Percentiles rank a stretch among this genome's conserved stretches.
Evolutionary conservation across 2,888 invertebrate genomes (phyloP).

Genomic region (Epinotia ramella): DNA sequence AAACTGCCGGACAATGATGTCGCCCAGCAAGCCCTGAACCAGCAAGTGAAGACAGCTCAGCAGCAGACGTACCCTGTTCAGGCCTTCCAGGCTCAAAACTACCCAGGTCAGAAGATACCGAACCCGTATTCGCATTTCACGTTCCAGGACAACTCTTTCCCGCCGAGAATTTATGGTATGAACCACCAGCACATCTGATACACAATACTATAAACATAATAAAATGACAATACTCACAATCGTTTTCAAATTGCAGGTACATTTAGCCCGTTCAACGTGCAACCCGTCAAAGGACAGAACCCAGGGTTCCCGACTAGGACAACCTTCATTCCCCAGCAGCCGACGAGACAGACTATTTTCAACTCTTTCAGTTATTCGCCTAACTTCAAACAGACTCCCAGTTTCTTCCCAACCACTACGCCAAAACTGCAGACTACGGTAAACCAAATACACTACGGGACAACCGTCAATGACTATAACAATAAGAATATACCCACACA

Average conservation of each 20-base stretch:
- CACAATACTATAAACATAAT: neutral
- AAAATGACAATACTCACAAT: neutral
- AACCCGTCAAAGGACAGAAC: constrained; percentile 82
- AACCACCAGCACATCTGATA: neutral
- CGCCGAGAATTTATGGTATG: constrained; percentile 77
- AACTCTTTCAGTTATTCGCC: constrained; percentile 75
- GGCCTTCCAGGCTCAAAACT: constrained; percentile 45
- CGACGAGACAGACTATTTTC: constrained; percentile 75
- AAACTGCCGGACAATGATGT: constrained; percentile 74
- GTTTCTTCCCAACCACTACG: constrained; percentile 65
- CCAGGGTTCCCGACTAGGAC: constrained; percentile 75
- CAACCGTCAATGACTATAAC: constrained; percentile 72
- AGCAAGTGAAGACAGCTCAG: constrained; percentile 78
- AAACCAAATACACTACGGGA: constrained; percentile 71
- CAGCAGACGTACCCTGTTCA: constrained; percentile 59
- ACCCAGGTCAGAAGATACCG: constrained; percentile 58
- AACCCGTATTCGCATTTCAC: constrained; percentile 71
- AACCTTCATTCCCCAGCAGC: constrained; percentile 72
- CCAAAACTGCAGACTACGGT: constrained; percentile 69
- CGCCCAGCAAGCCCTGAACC: constrained; percentile 69
- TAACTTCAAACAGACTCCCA: constrained; percentile 69
- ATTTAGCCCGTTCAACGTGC: constrained; percentile 86
- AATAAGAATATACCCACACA: constrained; percentile 82
- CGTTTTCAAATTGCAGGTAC: constrained; percentile 75
- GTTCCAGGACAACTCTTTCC: constrained; percentile 71